Evolutionary conservation across 2,797 vertebrate species (phyloP), one percentile per base, ranked within the genome.

Genomic region (Darevskia nairensis): DNA sequence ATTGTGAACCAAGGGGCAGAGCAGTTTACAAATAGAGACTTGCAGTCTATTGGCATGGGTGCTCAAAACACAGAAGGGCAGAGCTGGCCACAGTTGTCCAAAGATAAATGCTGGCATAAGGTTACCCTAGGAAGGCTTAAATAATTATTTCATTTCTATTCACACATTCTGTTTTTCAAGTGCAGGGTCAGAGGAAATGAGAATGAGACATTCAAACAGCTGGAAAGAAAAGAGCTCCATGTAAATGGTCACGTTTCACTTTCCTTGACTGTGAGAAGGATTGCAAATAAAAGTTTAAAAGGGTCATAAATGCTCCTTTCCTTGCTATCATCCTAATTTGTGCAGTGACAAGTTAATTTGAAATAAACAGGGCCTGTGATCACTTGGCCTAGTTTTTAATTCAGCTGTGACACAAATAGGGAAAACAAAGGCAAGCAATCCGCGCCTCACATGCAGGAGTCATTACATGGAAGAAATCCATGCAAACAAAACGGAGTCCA

Each of bases 41-140:
- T 4, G 71, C 25, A n/a, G 17, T n/a, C 68, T 86, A 74, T 91
- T 90, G 79, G 46, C 86, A 77, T 84, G 86, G 89, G 64, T 90
- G 87, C 93, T 89, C 75, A 88, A 92, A 90, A 93, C 59, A 74
- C 55, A 39, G 66, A 80, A 84, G 50, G 23, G n/a, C 39, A 80
- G 66, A 88, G 0, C 0, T 61, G 76, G 0, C 0, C 74, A 79
- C 90, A 91, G 93, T 79, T 87, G 74, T 93, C 88, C 66, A 90
- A 80, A 86, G 90, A 85, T 80, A 95, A 94, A 94, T 68, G 84
- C 6, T 85, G 92, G 79, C 94, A 95, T 92, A 94, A 95, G 92
- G 90, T 94, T 94, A 92, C 92, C 50, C 1, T 50, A 50, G 94
- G 92, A 92, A 90, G 86, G 92, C 84, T 91, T 93, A 86, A 80